Percentiles rank a stretch among this genome's conserved stretches.
These are phyloP conservation scores for Gari tellinella DNA, from an alignment of 2,888 invertebrate genomes.

Conservation along the genomic window DNA sequence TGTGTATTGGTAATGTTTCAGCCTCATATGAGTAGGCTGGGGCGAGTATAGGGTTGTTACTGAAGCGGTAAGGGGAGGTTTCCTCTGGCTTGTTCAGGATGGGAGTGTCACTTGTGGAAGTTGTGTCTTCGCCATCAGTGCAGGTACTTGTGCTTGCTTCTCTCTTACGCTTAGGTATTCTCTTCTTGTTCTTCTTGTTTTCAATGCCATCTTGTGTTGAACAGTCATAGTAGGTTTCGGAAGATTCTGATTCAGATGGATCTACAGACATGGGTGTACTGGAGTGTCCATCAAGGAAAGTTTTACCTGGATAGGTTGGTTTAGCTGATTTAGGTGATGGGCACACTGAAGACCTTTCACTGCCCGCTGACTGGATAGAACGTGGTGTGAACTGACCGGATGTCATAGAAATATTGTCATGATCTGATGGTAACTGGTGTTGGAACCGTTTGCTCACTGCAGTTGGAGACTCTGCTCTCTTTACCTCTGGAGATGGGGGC, in stretches of 20 bases:
- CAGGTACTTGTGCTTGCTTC: constrained; percentile 17
- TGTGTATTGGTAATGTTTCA: too few relatives aligned
- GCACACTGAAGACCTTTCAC: constrained; percentile 11
- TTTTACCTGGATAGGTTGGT: not conserved
- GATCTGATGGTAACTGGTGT: constrained; percentile 15
- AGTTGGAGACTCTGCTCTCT: constrained; percentile 36
- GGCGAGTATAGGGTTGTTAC: not conserved
- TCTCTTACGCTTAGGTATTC: not conserved
- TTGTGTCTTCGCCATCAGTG: constrained; percentile 34
- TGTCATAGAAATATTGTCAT: constrained; percentile 16
- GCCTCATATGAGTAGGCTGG: too few relatives aligned
- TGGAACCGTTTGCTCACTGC: constrained; percentile 35
- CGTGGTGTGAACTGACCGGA: constrained; percentile 31
- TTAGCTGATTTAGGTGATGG: too few relatives aligned
- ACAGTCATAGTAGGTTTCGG: constrained; percentile 44
- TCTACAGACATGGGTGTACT: constrained; percentile 14
- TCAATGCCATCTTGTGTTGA: not conserved
- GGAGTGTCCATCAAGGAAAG: constrained; percentile 1
- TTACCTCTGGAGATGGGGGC: not conserved
- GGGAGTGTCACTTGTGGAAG: constrained; percentile 15
- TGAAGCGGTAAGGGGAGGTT: not conserved
- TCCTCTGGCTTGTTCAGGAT: constrained; percentile 4
- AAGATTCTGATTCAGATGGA: constrained; percentile 41
- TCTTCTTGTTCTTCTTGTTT: too few relatives aligned
- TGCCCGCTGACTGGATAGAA: constrained; percentile 18